Evolutionary conservation across 2,888 invertebrate species (phyloP), one percentile per base, ranked within the genome.

Genomic region (Calameuta filiformis): DNA sequence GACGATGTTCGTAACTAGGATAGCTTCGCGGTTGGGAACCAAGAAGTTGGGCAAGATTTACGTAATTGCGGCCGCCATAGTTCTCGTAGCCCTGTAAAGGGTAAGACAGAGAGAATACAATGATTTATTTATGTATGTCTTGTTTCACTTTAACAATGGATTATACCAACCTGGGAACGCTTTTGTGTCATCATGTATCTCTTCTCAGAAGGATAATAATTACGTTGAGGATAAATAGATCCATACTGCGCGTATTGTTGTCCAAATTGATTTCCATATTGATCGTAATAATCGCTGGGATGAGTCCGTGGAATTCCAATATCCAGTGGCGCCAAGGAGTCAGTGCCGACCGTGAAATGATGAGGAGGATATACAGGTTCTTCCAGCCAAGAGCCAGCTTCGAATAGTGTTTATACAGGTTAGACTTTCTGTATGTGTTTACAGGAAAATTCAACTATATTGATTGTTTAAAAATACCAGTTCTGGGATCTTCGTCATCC

Each of bases 151-250:
- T 37, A 37, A 37, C 37, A 15, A 35, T 73, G 23, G 23, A 35
- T 34, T 31, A 4, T 40, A 81, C 82, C 83, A 76, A 90, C 91
- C 89, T 89, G 90, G 12, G 88, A 85, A 37, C 90, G 87, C 81
- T 90, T 91, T 76, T 88, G 89, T n/a, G 89, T 80, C 1, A 90
- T 85, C 85, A 91, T 87, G 78, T 88, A 91, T 83, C 90, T 88
- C 79, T 91, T 91, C 78, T 91, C 90, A 4, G 88, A 87, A 4
- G 85, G 82, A 77, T 89, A 91, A 74, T 90, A 89, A 15, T 83
- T 80, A 12, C 81, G 81, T 40, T 83, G 82, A 4, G 87, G 85
- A 79, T 90, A 90, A 9, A 87, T 81, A 33, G 83, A 75, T 2
- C 83, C 85, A 73, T 90, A 90, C 68, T 88, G 90, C 30, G 88